phyloP scores from a whole-genome alignment of 2,888 invertebrate species.

The Eumacrocentrus americanus region DNA sequence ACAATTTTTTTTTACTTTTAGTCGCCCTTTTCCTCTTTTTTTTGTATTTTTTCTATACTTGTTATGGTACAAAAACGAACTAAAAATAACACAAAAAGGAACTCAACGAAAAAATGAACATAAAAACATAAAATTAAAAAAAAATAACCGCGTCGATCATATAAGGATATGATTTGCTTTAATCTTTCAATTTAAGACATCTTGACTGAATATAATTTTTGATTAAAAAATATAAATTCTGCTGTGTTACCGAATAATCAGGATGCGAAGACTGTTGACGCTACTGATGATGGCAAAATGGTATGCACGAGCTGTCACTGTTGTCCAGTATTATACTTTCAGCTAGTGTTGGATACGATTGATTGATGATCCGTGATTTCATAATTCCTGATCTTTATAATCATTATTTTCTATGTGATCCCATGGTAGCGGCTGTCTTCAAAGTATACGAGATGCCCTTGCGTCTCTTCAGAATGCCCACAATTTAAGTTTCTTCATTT shows the following conservation, averaged over 20 bases:
- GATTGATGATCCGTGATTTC: no score
- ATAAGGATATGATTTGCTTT: neutral
- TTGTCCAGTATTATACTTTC: no score
- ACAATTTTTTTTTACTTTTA: constrained; percentile 22
- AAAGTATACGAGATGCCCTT: constrained; percentile 20
- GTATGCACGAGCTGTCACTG: no score
- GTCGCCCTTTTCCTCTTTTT: constrained; percentile 33
- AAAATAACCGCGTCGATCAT: neutral
- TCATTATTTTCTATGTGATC: constrained; percentile 21
- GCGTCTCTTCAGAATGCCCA: constrained; percentile 22
- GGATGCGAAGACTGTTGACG: neutral
- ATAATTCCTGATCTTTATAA: no score
- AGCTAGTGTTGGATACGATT: no score
- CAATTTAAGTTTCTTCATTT: constrained; percentile 21
- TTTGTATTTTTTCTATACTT: constrained; percentile 32
- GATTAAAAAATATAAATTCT: neutral
- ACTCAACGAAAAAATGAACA: neutral
- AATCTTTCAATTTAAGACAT: no score
- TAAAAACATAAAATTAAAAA: neutral
- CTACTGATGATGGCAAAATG: no score
- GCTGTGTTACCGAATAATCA: neutral
- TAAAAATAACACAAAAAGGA: constrained; percentile 21
- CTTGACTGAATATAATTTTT: no score
- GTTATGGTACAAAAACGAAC: constrained; percentile 36
- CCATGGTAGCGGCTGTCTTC: constrained; percentile 26